phyloP scores from a whole-genome alignment of 2,797 vertebrate genomes.

The Dermochelys coriacea region DNA sequence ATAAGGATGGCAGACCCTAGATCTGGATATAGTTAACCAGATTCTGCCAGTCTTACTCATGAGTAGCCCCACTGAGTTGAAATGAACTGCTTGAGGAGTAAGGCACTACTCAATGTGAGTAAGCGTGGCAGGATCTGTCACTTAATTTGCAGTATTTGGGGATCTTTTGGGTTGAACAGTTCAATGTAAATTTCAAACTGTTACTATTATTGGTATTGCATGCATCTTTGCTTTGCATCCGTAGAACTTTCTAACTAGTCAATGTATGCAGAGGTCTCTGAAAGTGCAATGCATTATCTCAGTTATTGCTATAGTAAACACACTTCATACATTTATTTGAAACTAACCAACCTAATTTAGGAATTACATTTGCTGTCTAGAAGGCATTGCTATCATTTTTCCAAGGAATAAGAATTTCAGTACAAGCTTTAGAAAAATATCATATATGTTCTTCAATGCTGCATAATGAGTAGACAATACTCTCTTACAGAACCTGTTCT shows the following conservation, averaged over 20 bases:
- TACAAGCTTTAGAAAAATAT: constrained; percentile 66
- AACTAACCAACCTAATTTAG: constrained; percentile 58
- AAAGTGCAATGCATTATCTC: background rate
- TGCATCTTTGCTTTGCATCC: constrained; percentile 56
- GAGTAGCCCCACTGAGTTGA: background rate
- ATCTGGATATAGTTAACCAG: background rate
- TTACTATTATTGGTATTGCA: constrained; percentile 41
- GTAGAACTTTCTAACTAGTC: constrained; percentile 24
- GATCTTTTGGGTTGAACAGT: background rate
- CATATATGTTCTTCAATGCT: constrained; percentile 56
- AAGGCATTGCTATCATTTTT: constrained; percentile 54
- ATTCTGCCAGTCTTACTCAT: background rate
- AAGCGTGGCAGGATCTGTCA: background rate
- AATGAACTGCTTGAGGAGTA: background rate
- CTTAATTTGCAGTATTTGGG: background rate
- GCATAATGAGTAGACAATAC: constrained; percentile 61
- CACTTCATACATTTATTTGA: constrained; percentile 49
- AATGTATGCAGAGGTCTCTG: background rate
- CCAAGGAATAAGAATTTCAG: constrained; percentile 40
- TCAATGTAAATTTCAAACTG: background rate
- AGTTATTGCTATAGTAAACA: constrained; percentile 1
- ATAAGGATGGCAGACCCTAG: background rate
- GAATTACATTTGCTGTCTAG: constrained; percentile 57
- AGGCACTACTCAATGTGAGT: background rate
- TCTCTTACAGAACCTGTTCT: constrained; percentile 60